These are phyloP conservation scores for Steinernema khuongi DNA, from an alignment of 1,140 invertebrate genomes.

Conservation along the genomic window DNA sequence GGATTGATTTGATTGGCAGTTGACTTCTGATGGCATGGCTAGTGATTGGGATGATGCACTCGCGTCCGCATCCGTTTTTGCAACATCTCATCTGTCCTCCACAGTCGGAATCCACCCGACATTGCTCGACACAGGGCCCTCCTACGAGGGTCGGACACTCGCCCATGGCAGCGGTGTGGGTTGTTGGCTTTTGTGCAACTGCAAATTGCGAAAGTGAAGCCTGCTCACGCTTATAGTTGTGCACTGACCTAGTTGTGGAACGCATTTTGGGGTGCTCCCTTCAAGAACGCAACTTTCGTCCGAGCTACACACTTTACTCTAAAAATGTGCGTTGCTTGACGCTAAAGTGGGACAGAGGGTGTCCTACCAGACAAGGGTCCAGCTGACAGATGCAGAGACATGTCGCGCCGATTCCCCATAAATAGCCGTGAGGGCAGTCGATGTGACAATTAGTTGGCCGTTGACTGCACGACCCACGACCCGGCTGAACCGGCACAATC, in stretches of 20 bases:
- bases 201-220: neutral
- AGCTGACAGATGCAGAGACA: constrained; percentile 42
- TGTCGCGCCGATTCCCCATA: constrained; percentile 30
- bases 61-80: constrained; percentile 45
- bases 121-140: neutral
- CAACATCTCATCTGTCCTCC: constrained; percentile 40
- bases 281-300: constrained; percentile 30
- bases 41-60: constrained; percentile 43
- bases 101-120: neutral
- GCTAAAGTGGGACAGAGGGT: neutral
- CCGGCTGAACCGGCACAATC: constrained; percentile 2
- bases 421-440: constrained; percentile 39
- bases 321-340: constrained; percentile 9
- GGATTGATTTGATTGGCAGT: constrained; percentile 36
- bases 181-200: neutral
- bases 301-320: constrained; percentile 31
- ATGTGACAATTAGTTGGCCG: constrained; percentile 30
- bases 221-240: neutral
- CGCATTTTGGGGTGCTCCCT: constrained; percentile 24
- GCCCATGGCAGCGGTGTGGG: constrained; percentile 11
- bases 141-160: neutral
- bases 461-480: neutral
- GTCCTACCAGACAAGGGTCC: constrained; percentile 39
- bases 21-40: constrained; percentile 36
- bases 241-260: constrained; percentile 28